phyloP scores from a whole-genome alignment of 2,113 vertebrate genomes.

The Pomatostomus ruficeps region DNA sequence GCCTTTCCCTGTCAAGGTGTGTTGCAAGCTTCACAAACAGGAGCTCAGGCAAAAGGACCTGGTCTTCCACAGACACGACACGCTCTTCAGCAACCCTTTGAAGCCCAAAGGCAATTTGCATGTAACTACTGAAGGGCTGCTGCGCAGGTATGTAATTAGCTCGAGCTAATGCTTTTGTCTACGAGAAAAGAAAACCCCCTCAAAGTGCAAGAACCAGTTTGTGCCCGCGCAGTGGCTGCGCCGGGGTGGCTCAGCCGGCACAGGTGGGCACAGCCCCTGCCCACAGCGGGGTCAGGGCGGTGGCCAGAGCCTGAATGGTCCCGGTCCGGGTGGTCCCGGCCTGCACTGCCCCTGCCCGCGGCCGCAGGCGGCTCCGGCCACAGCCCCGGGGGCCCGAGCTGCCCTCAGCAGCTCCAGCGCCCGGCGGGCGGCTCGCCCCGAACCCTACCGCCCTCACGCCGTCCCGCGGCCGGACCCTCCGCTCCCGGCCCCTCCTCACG shows the following conservation, averaged over 20 bases:
- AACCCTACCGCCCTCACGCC: background rate
- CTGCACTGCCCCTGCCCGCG: background rate
- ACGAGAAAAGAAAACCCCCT: background rate
- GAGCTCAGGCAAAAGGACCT: background rate
- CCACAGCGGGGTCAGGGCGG: accelerated
- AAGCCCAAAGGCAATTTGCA: background rate
- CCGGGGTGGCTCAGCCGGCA: accelerated
- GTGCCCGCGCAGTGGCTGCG: background rate
- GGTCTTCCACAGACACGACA: background rate
- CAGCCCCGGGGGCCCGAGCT: background rate
- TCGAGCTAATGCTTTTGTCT: background rate
- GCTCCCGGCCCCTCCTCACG: background rate
- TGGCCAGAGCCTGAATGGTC: no score
- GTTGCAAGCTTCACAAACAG: background rate
- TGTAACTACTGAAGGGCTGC: background rate
- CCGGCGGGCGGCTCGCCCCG: background rate
- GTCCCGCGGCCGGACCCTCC: background rate
- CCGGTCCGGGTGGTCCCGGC: background rate
- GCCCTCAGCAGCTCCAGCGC: background rate
- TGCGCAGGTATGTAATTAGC: background rate
- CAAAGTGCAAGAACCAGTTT: background rate
- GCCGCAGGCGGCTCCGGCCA: background rate
- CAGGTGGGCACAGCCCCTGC: accelerated
- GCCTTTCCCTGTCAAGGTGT: background rate
- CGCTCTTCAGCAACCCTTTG: background rate